phyloP scores from a whole-genome alignment of 53 echinoderm and acorn worm genomes.

The Hippasteria phrygiana region DNA sequence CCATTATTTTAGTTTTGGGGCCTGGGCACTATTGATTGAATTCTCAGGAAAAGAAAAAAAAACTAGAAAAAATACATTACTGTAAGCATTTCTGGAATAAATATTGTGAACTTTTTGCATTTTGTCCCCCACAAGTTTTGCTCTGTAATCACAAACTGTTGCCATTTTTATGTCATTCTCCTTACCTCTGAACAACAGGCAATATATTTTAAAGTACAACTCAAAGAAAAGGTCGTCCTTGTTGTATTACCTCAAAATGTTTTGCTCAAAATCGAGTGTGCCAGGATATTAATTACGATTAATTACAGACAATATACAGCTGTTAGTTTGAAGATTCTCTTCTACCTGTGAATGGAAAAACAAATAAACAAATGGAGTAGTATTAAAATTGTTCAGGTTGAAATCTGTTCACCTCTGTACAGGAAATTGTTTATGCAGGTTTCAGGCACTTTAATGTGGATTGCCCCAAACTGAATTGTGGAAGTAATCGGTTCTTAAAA shows the following conservation, averaged over 20 bases:
- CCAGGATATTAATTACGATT: background rate
- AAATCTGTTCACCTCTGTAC: background rate
- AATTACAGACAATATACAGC: background rate
- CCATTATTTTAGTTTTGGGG: conserved; percentile 11
- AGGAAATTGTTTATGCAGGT: no score
- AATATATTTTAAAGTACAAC: background rate
- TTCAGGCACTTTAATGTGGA: background rate
- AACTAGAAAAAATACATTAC: background rate
- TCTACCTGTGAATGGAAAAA: background rate
- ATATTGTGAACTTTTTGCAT: background rate
- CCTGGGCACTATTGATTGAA: background rate
- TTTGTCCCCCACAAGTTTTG: background rate
- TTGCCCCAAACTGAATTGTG: background rate
- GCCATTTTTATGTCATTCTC: background rate
- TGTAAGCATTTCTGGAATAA: background rate
- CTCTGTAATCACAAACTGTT: background rate
- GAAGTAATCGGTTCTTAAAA: background rate
- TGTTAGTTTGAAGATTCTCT: background rate
- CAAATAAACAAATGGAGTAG: background rate
- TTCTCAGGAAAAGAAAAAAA: conserved; percentile 33
- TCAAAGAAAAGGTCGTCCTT: background rate
- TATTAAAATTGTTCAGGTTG: background rate
- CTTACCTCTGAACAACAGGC: background rate
- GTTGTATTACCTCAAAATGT: background rate
- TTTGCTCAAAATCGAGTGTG: background rate